Percentiles rank a stretch among this genome's conserved stretches.
These are phyloP conservation scores for Plotosus lineatus DNA, from an alignment of 2,113 vertebrate species.

Conservation along the genomic window DNA sequence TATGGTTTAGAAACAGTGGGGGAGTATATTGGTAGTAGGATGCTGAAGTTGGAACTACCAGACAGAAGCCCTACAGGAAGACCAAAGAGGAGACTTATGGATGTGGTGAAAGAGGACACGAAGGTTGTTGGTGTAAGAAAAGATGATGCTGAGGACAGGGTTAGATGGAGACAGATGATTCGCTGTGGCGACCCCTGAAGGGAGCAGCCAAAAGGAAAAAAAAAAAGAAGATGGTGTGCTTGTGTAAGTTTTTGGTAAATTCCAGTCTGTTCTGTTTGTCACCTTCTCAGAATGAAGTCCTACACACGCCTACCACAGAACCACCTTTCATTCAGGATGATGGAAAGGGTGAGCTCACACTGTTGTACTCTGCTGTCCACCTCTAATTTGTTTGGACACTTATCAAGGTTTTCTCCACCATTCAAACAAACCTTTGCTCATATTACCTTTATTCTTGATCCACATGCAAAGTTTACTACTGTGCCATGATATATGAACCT, in stretches of 20 bases:
- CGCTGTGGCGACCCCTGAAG: no score
- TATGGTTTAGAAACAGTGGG: no score
- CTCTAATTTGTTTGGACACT: constrained; percentile 14
- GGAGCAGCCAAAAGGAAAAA: no score
- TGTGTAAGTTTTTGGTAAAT: no score
- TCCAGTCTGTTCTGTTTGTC: neutral
- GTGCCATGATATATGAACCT: constrained; percentile 5
- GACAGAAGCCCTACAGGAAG: no score
- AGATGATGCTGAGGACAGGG: no score
- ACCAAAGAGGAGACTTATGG: no score
- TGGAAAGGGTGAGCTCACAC: neutral
- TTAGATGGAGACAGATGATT: no score
- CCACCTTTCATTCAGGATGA: constrained; percentile 9
- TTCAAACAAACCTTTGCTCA: neutral
- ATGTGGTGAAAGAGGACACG: neutral
- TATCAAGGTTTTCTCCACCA: neutral
- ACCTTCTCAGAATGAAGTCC: neutral
- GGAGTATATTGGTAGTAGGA: no score
- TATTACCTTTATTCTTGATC: neutral
- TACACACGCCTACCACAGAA: neutral
- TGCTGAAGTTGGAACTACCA: no score
- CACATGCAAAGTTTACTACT: neutral
- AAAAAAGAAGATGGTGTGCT: no score
- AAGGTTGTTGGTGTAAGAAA: neutral
- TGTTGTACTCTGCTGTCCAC: neutral